Percentiles rank a stretch among this genome's conserved stretches.
Conservation (phyloP, 2,113 vertebrate species). For the Cottus gobio region DNA sequence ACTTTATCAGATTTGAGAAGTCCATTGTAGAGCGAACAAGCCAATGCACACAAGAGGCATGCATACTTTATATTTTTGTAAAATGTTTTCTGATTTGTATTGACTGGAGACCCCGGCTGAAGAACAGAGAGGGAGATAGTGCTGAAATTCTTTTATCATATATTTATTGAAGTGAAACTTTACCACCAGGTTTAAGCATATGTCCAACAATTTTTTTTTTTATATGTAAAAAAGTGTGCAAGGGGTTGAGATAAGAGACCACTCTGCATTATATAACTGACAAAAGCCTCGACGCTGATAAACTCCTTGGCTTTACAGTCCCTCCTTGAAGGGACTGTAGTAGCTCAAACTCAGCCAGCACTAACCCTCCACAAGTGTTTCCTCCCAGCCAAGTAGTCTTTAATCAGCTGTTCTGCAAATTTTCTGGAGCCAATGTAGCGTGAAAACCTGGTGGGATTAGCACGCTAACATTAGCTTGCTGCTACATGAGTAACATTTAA, state of each 20-base stretch:
- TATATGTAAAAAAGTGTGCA: no score
- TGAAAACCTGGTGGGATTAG: no score
- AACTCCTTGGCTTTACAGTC: background rate
- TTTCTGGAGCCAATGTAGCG: no score
- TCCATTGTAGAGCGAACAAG: background rate
- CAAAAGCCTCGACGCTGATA: background rate
- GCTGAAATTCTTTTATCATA: no score
- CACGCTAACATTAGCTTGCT: no score
- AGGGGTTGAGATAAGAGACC: background rate
- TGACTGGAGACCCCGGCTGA: background rate
- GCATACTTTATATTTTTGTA: background rate
- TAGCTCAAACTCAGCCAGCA: background rate
- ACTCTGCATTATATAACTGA: background rate
- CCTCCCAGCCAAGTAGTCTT: background rate
- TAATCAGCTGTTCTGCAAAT: no score
- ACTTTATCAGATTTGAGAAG: background rate
- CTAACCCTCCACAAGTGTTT: background rate
- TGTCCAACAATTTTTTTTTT: no score
- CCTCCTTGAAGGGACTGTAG: no score
- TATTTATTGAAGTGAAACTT: background rate
- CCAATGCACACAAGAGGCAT: background rate
- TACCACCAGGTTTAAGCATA: background rate
- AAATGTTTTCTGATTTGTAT: slow-evolving; percentile 12
- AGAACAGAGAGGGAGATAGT: no score
- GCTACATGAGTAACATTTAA: no score